Conservation (phyloP, 2,113 vertebrate species). For the Leptobrachium ailaonicum region DNA sequence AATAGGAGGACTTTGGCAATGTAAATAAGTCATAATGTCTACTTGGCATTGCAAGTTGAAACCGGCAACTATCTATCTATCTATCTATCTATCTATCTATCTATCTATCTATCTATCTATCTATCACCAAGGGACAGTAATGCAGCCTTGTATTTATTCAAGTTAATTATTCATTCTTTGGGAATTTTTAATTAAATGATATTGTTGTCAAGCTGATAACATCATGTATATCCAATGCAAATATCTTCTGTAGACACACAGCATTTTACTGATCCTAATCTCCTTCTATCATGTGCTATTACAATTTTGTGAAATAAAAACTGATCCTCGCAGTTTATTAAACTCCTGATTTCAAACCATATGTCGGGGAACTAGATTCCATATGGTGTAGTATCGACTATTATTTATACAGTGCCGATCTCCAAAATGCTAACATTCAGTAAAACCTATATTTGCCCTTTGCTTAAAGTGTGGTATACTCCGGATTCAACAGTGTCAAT, state of each 20-base stretch:
- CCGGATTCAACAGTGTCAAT: constrained; percentile 50
- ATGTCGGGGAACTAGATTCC: constrained; percentile 75
- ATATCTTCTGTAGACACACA: too few species aligned
- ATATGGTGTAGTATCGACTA: constrained; percentile 76
- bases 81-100: not conserved
- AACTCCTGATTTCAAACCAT: constrained; percentile 84
- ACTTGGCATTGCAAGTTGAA: too few species aligned
- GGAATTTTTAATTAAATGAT: too few species aligned
- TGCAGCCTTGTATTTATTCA: too few species aligned
- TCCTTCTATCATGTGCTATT: constrained; percentile 63
- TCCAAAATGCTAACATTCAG: constrained; percentile 69
- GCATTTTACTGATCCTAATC: constrained; percentile 60
- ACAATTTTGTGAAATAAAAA: constrained; percentile 76
- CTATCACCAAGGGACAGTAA: too few species aligned
- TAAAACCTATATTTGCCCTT: constrained; percentile 69
- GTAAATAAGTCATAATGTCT: too few species aligned
- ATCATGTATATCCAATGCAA: too few species aligned
- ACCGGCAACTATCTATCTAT: not conserved
- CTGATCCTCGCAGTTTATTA: constrained; percentile 81
- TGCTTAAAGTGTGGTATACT: constrained; percentile 60
- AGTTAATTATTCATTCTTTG: too few species aligned
- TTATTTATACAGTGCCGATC: constrained; percentile 75
- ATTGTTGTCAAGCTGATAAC: too few species aligned
- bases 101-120: not conserved
- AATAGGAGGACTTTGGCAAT: too few species aligned